phyloP scores from a whole-genome alignment of 2,888 invertebrate species.

The Caenorhabditis becei region DNA sequence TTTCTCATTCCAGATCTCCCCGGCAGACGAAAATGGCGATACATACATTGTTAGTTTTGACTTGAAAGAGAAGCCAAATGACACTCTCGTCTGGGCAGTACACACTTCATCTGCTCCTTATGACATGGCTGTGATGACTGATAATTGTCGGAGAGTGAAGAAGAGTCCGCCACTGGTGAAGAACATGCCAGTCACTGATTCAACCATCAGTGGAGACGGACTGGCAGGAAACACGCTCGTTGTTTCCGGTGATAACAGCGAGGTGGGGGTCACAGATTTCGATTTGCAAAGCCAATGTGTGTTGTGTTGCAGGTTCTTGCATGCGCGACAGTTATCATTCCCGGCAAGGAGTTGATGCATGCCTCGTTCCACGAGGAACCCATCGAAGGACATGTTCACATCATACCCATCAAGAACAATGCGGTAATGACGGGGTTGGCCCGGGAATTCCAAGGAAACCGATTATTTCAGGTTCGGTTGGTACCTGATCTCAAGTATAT shows the following conservation, averaged over 20 bases:
- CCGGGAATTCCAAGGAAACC: not conserved
- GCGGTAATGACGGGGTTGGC: conserved; percentile 36
- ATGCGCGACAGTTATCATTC: conserved; percentile 72
- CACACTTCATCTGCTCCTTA: conserved; percentile 72
- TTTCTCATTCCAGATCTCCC: conserved; percentile 58
- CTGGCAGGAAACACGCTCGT: conserved; percentile 72
- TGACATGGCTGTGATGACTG: conserved; percentile 73
- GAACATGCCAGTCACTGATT: conserved; percentile 63
- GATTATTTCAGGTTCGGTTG: conserved; percentile 63
- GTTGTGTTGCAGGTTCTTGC: conserved; percentile 66
- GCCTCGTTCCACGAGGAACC: conserved; percentile 73
- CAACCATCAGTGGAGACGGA: conserved; percentile 63
- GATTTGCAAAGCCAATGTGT: conserved; percentile 8
- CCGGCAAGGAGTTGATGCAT: conserved; percentile 64
- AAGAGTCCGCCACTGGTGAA: conserved; percentile 71
- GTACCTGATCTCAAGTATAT: conserved; percentile 73
- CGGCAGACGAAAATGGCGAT: conserved; percentile 63
- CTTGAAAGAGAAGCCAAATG: conserved; percentile 63
- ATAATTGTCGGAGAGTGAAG: conserved; percentile 71
- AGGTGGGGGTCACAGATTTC: conserved; percentile 39
- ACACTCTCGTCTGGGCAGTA: conserved; percentile 63
- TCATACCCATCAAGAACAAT: conserved; percentile 66
- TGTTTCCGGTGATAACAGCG: conserved; percentile 63
- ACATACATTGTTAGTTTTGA: conserved; percentile 70
- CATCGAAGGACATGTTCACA: conserved; percentile 73